Conservation (phyloP, 2,797 vertebrate genomes). For the Etheostoma nigrum region DNA sequence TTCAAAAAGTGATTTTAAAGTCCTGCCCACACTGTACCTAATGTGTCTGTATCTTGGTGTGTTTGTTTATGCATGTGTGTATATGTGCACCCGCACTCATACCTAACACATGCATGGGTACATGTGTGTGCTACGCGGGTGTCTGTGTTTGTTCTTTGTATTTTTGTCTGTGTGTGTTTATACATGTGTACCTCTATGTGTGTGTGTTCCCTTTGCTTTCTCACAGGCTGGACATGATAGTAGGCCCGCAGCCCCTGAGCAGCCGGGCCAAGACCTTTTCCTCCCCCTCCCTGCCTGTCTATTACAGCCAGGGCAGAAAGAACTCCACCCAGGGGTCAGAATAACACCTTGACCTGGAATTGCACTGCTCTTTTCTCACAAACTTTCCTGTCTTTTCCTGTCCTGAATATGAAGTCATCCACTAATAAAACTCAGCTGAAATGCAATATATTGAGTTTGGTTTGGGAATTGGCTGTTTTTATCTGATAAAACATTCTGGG, state of each 20-base stretch:
- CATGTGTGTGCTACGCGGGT: neutral
- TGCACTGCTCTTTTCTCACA: neutral
- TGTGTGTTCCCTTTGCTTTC: constrained; percentile 61
- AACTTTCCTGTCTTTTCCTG: neutral
- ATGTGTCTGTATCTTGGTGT: constrained; percentile 12
- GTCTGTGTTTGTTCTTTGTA: constrained; percentile 9
- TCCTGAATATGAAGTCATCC: neutral
- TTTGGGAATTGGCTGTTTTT: neutral
- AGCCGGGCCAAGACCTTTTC: constrained; percentile 84
- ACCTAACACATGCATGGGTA: constrained; percentile 13
- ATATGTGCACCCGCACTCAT: constrained; percentile 2
- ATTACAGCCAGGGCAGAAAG: constrained; percentile 85
- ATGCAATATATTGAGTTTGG: neutral
- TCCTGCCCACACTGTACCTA: neutral
- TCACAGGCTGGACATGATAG: constrained; percentile 84
- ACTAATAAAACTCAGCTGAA: constrained; percentile 29
- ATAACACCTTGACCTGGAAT: constrained; percentile 34
- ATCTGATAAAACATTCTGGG: neutral
- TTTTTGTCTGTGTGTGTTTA: constrained; percentile 5
- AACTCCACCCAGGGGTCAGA: constrained; percentile 83
- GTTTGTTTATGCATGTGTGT: neutral
- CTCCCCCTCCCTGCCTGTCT: constrained; percentile 80
- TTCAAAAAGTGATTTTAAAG: too few relatives aligned
- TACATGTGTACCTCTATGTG: constrained; percentile 14
- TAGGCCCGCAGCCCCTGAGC: constrained; percentile 80